Base-by-base conservation (phyloP, 2,888 invertebrate species). In the Yponomeuta plumbellus region DNA sequence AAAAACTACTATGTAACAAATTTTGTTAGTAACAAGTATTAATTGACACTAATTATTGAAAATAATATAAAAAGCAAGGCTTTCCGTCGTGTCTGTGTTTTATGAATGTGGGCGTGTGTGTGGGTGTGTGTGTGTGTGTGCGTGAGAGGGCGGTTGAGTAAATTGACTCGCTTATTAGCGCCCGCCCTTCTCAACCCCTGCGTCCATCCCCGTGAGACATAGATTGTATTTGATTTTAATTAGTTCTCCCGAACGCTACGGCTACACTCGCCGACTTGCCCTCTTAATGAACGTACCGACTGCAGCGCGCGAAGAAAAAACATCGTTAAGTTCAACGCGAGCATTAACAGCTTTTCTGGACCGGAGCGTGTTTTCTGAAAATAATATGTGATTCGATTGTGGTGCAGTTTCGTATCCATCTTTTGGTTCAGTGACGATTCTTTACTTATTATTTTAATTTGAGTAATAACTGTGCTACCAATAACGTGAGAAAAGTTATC, bases 151-250 rank as follows among this genome's bases (percentile, higher is more conserved):
- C 6, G 6, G 39, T 11, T 39, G 39, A 8, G 11, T 39, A 39
- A 39, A 39, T 39, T 11, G n/a, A 4, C 44, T 52, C 44, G 17
- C 17, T 52, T 34, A 10, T 5, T 5, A 52, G 17, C 44, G 17
- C 44, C n/a, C 13, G 44, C 17, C 44, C 44, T 52, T 52, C 17
- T 52, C 17, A 52, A 13, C 44, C 44, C 44, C 44, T 17, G 17
- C 2, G 44, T 52, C 44, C 17, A 17, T 17, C 17, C 44, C 44
- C 13, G 5, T 52, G 44, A 39, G 62, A 21, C 44, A 22, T 22
- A 40, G 44, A 63, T 44, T 63, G 63, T 63, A 63, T 63, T 63
- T 63, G 63, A 44, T 63, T 63, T 63, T 63, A 63, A 63, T 63
- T 63, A 63, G 63, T 44, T 63, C 44, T 44, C 22, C 44, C 44